Conservation (phyloP, 2,113 vertebrate species). For the Camelus dromedarius region DNA sequence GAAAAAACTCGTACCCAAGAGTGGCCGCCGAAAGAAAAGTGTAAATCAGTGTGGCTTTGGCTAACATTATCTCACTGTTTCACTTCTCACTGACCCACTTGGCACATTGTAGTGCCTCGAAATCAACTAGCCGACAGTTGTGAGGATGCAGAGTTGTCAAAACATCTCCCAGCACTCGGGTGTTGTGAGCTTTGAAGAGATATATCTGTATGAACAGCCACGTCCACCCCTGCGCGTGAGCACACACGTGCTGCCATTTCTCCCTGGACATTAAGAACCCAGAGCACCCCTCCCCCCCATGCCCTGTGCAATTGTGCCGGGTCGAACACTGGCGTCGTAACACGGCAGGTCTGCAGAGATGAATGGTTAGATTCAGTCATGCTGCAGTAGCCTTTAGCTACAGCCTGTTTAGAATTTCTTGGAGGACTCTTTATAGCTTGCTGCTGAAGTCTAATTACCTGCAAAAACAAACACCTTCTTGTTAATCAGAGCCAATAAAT, state of each 20-base stretch:
- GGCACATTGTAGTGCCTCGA: accelerated
- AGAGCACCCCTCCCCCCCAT: not conserved
- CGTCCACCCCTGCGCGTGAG: accelerated
- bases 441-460: constrained; percentile 65
- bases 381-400: not conserved
- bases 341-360: not conserved
- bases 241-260: not conserved
- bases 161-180: not conserved
- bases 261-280: constrained; percentile 12
- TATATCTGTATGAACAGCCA: accelerated
- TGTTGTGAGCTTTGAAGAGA: not conserved
- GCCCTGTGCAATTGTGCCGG: not conserved
- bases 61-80: not conserved
- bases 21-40: not conserved
- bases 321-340: not conserved
- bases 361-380: constrained; percentile 54
- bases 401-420: constrained; percentile 55
- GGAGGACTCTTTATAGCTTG: constrained; percentile 51
- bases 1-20: not conserved
- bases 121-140: not conserved
- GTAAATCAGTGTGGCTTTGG: not conserved
- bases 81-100: not conserved
- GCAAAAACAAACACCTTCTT: constrained; percentile 76
- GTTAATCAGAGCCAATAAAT: constrained; percentile 72
- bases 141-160: not conserved